A percentile compares a stretch with the other conserved stretches of the same genome.
phyloP scores from a whole-genome alignment of 2,888 invertebrate species.

The Trichacis sp. region DNA sequence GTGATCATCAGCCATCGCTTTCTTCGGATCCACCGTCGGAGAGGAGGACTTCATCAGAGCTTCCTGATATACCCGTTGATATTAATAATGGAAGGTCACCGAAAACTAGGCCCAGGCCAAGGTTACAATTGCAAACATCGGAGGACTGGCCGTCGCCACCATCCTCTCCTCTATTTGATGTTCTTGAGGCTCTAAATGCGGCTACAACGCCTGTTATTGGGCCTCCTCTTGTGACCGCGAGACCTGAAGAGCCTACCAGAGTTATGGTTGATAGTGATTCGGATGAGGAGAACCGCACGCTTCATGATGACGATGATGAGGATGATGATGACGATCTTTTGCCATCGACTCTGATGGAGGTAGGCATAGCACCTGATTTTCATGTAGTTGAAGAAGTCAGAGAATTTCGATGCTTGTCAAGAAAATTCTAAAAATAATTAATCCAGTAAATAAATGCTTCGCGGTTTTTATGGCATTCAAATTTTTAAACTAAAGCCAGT shows the following conservation, averaged over 20 bases:
- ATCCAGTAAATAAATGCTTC: no score
- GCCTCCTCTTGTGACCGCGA: slow-evolving; percentile 82
- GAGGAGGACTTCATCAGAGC: slow-evolving; percentile 84
- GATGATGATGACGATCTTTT: slow-evolving; percentile 28
- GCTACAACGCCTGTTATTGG: slow-evolving; percentile 76
- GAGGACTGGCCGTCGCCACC: slow-evolving; percentile 88
- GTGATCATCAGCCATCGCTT: slow-evolving; percentile 86
- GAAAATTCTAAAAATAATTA: no score
- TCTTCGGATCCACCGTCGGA: slow-evolving; percentile 85
- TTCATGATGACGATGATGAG: slow-evolving; percentile 72
- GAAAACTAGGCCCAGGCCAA: slow-evolving; percentile 47
- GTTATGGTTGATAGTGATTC: slow-evolving; percentile 79
- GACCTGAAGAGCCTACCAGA: slow-evolving; percentile 82
- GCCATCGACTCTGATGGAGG: slow-evolving; percentile 63
- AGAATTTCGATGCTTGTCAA: no score
- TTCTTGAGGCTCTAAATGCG: no score
- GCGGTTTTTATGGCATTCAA: no score
- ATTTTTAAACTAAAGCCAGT: no score
- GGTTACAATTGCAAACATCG: slow-evolving; percentile 73
- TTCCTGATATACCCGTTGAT: slow-evolving; percentile 87
- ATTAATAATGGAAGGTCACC: slow-evolving; percentile 69
- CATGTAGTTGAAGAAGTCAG: no score
- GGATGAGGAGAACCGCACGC: slow-evolving; percentile 76
- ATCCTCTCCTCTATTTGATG: slow-evolving; percentile 70
- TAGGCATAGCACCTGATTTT: no score